Base-by-base conservation (phyloP, 2,888 invertebrate genomes). In the Acanthosoma haemorrhoidale region DNA sequence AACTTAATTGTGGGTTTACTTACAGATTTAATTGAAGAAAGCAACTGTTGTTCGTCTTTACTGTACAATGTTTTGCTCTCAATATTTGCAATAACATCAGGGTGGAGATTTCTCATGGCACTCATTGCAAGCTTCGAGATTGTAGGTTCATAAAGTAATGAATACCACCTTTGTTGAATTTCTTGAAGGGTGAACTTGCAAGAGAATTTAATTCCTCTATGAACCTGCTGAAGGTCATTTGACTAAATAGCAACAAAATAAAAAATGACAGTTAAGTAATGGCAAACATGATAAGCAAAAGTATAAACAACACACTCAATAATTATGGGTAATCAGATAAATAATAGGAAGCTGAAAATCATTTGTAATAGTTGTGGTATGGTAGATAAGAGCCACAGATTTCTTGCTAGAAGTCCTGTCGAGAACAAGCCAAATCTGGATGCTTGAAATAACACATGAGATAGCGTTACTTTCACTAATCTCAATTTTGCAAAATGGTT, bases 91-190 rank as follows among this genome's bases (percentile, higher is more conserved):
- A 95, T 88, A 72, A 94, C 83, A 78, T 96, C 95, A 0, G 95
- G 94, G 80, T 95, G 96, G 64, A 97, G 83, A 81, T 95, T 95
- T 39, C 92, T 85, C 90, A 97, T 96, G 0, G 96, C 95, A 58
- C 92, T 89, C 1, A 95, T 88, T 3, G 96, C 94, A 39, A 96
- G 88, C 73, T 95, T 84, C 3, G 96, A 96, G 60, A 98, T 89
- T 58, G 92, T 88, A n/a, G 93, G 91, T 81, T 98, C 96, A 80
- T 97, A 98, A 21, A 99, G 83, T 69, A 99, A 80, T 0, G 95
- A 92, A 80, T 94, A 96, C 98, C 98, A 99, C 63, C 98, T 86
- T 69, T 95, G 92, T 78, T 96, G 94, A 67, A 99, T 85, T 79
- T 99, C 97, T 77, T 91, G 90, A 25, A 95, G 82, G 0, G 95